Evolutionary conservation across 2,113 vertebrate genomes (phyloP).

Genomic region (Sporophila hypoxantha): DNA sequence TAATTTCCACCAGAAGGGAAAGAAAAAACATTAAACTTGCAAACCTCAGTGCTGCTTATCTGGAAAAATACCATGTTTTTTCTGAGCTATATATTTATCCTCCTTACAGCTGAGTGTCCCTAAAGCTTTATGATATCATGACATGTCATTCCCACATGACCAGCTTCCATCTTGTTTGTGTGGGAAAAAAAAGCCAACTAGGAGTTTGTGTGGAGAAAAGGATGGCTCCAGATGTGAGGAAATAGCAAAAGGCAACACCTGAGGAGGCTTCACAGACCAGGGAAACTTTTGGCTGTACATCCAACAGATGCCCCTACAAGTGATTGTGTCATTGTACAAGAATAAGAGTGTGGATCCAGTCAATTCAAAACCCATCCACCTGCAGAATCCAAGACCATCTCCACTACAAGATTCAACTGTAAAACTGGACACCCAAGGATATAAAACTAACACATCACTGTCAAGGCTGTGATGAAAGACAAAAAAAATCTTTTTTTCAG

Average conservation of each 20-base stretch:
- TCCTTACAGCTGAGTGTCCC: not conserved
- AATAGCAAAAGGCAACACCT: not conserved
- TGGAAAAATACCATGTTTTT: not conserved
- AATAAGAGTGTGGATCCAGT: not conserved
- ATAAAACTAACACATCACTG: not conserved
- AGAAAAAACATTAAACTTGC: not conserved
- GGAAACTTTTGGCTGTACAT: not conserved
- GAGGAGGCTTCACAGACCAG: not conserved
- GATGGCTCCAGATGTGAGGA: not conserved
- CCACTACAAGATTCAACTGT: not conserved
- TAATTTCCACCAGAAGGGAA: not conserved
- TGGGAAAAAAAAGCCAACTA: not conserved
- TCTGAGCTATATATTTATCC: not conserved
- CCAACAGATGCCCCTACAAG: not conserved
- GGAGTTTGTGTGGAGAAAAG: not conserved
- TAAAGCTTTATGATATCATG: not conserved
- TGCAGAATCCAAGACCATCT: not conserved
- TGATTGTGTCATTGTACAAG: not conserved
- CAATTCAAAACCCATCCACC: not conserved
- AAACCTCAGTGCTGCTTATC: not conserved
- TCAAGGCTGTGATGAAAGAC: not conserved
- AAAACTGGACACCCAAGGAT: not conserved
- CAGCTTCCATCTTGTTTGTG: not conserved
- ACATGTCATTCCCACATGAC: fast-evolving
- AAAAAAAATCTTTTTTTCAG: not conserved